phyloP scores from a whole-genome alignment of 1,140 invertebrate species.

The Ceratosolen fusciceps region DNA sequence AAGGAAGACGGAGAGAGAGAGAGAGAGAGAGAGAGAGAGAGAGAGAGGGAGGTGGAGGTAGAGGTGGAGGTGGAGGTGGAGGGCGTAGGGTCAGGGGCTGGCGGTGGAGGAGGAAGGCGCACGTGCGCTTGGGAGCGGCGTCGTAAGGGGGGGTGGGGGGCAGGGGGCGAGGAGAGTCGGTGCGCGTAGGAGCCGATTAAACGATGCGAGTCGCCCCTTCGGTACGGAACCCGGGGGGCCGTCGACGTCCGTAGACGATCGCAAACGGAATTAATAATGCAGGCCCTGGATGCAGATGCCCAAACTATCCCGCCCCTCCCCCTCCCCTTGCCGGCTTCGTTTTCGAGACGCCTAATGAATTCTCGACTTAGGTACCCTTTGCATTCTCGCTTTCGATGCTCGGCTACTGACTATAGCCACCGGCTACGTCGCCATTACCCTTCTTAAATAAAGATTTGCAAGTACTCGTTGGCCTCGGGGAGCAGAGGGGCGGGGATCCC shows the following conservation, averaged over 20 bases:
- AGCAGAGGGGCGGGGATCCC: not conserved
- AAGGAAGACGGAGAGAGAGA: too few species aligned
- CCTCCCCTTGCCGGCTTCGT: too few species aligned
- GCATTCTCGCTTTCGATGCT: not conserved
- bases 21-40: too few species aligned
- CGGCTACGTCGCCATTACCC: not conserved
- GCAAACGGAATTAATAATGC: constrained; percentile 16
- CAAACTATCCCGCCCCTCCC: not conserved
- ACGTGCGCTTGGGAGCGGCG: not conserved
- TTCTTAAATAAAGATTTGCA: not conserved
- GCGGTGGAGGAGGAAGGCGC: too few species aligned
- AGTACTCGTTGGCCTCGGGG: too few species aligned
- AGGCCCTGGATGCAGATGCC: not conserved
- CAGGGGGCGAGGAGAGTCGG: not conserved
- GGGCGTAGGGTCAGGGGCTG: too few species aligned
- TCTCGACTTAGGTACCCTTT: not conserved
- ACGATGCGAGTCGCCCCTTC: not conserved
- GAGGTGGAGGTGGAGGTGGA: too few species aligned
- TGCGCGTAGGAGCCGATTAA: not conserved
- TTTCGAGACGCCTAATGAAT: not conserved
- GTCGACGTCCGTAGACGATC: not conserved
- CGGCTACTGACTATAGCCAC: not conserved
- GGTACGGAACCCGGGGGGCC: not conserved
- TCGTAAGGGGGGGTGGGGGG: not conserved
- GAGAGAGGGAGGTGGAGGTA: too few species aligned